Base-by-base conservation (phyloP, 2,888 invertebrate species). In the Diaperis boleti region DNA sequence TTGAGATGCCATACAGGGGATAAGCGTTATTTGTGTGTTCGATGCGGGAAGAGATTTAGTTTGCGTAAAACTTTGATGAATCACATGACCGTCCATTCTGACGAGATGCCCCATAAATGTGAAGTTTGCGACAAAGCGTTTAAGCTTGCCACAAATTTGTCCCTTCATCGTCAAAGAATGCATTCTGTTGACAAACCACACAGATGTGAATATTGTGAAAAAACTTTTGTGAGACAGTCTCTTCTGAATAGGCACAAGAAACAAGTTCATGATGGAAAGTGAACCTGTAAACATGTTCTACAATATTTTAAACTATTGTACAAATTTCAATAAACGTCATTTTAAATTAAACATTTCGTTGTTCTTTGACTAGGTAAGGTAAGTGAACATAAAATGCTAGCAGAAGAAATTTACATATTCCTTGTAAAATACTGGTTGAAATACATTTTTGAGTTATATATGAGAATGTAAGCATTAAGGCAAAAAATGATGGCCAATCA, bases 71-170 rank as follows among this genome's bases (percentile, higher is more conserved):
- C 64, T 26, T 67, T 69, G 37, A 42, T 65, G 44, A 65, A 64
- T 47, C 69, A 71, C 44, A 60, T 71, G 14, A 67, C 66, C 33
- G 66, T 62, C 2, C 69, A 70, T 11, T 69, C 70, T 86, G 56
- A 84, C 2, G 20, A 61, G 13, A 26, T 15, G 20, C 13, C 31
- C 10, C 33, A n/a, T 35, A 69, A 70, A 18, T 74, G 74, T 47
- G 68, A 64, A 5, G 59, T 64, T 4, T 74, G 74, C 54, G 69
- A 69, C 82, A 82, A 0, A 82, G 83, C 15, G 8, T 59, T 59
- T 14, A 37, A 39, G 7, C 22, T 52, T 33, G 10, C 11, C 11
- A 5, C 11, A 5, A 13, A 10, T 17, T 33, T 33, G 18, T n/a
- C 15, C 1, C 18, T 17, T n/a, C 56, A 56, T 10, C 14, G 33